Evolutionary conservation across 2,113 vertebrate genomes (phyloP).

Genomic region (Prunella fulvescens): DNA sequence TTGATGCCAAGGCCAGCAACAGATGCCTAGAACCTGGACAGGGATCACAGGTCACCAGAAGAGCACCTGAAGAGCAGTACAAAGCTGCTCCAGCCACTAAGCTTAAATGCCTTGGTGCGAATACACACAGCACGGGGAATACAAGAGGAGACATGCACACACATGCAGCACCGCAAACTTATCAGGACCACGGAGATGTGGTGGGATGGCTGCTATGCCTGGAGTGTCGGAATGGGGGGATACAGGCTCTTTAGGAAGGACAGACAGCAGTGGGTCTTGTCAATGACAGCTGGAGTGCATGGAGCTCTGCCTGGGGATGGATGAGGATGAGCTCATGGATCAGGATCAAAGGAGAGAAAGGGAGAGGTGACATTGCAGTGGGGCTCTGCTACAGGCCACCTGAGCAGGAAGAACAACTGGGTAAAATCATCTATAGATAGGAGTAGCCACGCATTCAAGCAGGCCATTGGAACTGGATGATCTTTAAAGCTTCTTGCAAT

Average conservation of each 20-base stretch:
- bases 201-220: not conserved
- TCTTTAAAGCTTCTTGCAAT: not conserved
- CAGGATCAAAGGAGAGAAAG: not conserved
- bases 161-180: fast-evolving
- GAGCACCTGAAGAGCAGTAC: not conserved
- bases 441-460: not conserved
- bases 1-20: not conserved
- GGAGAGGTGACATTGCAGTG: not conserved
- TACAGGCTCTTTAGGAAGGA: not conserved
- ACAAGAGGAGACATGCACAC: not conserved
- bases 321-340: not conserved
- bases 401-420: not conserved
- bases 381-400: not conserved
- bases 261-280: not conserved
- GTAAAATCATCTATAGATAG: not conserved
- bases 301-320: not conserved
- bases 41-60: not conserved
- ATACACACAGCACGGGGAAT: not conserved
- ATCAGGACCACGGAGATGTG: not conserved
- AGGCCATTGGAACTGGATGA: not conserved
- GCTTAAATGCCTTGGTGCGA: not conserved
- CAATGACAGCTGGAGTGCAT: not conserved
- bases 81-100: not conserved
- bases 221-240: not conserved
- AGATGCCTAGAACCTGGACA: not conserved